Evolutionary conservation across 2,888 invertebrate genomes (phyloP), one percentile per base, ranked within the genome.

Genomic region (Dolichopus griseipennis): DNA sequence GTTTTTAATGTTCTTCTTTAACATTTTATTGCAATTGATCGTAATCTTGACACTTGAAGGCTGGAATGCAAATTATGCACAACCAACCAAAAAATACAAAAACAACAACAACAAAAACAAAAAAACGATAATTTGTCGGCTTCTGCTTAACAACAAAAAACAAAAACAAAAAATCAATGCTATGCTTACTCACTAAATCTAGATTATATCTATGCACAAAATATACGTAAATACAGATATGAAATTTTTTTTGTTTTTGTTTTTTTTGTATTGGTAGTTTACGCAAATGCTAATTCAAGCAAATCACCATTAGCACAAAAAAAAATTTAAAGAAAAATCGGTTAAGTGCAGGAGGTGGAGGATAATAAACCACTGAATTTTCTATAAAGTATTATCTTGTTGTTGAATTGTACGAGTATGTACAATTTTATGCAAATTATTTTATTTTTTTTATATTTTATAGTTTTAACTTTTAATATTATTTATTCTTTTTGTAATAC

Each of bases 11-110:
- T 37, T 37, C 12, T 10, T 52, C 15, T 52, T 18, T 52, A 18
- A 52, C 15, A 18, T 52, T 52, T 52, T 52, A 52, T 18, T 52
- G 52, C 52, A 52, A 27, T 52, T 52, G 52, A 52, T 52, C 52
- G 52, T 52, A 52, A 52, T 52, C 52, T 52, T 52, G 52, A 52
- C 52, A 52, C 52, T 52, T 52, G 52, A 52, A 52, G 52, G 52
- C 52, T 52, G 52, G 52, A 52, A 52, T 52, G 52, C 8, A 52
- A 52, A 52, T 52, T 52, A 52, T 52, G 41, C 41, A 27, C 5
- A 27, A 27, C 27, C 27, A 27, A 27, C 27, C 2, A 27, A 27
- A 27, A 27, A 27, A 27, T 4, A 27, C 2, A 27, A 27, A 27
- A 27, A n/a, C n/a, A n/a, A n/a, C n/a, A n/a, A n/a, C n/a, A n/a